Base-by-base conservation (phyloP, 2,113 vertebrate species). In the Phoxinus phoxinus region DNA sequence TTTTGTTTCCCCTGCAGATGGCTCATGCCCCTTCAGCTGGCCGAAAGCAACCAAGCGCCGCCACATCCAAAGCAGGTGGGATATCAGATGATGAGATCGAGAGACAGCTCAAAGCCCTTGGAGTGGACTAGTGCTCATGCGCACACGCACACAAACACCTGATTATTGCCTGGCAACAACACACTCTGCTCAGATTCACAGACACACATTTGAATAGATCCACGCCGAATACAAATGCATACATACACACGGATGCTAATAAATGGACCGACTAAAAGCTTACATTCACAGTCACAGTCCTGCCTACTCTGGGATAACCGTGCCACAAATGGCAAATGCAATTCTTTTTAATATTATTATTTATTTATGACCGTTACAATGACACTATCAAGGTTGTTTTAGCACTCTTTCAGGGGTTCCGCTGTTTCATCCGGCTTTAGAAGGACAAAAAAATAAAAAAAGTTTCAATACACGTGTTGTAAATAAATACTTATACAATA, bases 41-140 rank as follows among this genome's bases (percentile, higher is more conserved):
- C 77, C 90, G 93, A 91, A 94, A 94, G 76, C 91, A 96, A 61
- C 96, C 96, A 0, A 93, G 94, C 58, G 94, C 96, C 46, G 94
- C 96, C 3, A 91, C 95, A 61, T 94, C 96, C 53, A 95, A 94
- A 87, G 82, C 92, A 74, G 23, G 92, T 84, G 95, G 94, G n/a
- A 96, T 97, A 74, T 97, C 96, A 0, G 96, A 97, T 84, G 96
- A 96, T 89, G 96, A 97, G 89, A 97, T 97, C 56, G 96, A 97
- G 90, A 92, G 96, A 81, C 96, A 97, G 85, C 96, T 97, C 63
- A 96, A 95, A 90, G 96, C 96, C 41, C 86, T 97, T 81, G 96
- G 95, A 80, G 96, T 97, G 85, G 96, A 97, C 94, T 97, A 95
- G 90, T 27, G 46, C 27, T 37, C 58, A 6, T 65, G 10, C 46